Conservation (phyloP, 2,113 vertebrate genomes). For the Calonectris borealis region DNA sequence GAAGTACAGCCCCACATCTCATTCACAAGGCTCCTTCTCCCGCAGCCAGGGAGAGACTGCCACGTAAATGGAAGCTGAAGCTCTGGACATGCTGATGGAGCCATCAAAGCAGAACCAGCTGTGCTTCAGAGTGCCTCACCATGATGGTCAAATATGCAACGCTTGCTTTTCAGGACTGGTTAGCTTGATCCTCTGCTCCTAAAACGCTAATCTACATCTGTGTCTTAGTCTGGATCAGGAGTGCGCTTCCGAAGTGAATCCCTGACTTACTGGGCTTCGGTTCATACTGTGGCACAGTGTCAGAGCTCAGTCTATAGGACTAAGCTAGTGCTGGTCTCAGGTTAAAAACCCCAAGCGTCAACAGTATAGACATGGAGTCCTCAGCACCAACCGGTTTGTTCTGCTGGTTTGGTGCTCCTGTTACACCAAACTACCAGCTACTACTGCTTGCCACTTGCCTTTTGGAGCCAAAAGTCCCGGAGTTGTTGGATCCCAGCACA, state of each 20-base stretch:
- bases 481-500: not conserved
- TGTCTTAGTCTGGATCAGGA: not conserved
- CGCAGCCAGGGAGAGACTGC: not conserved
- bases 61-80: not conserved
- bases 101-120: not conserved
- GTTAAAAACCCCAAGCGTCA: not conserved
- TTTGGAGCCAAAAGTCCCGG: not conserved
- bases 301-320: not conserved
- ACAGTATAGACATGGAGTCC: rapidly evolving
- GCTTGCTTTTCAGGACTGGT: not conserved
- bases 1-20: not conserved
- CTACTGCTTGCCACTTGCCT: not conserved
- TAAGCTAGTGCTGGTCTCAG: not conserved
- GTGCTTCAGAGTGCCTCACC: not conserved
- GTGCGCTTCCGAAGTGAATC: not conserved
- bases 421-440: not conserved
- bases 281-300: not conserved
- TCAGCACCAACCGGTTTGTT: not conserved
- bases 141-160: not conserved
- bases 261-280: not conserved
- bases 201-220: not conserved
- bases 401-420: not conserved
- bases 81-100: not conserved
- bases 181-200: not conserved
- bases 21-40: not conserved